phyloP scores from a whole-genome alignment of 1,140 invertebrate species.

The Parapsyche elsis region DNA sequence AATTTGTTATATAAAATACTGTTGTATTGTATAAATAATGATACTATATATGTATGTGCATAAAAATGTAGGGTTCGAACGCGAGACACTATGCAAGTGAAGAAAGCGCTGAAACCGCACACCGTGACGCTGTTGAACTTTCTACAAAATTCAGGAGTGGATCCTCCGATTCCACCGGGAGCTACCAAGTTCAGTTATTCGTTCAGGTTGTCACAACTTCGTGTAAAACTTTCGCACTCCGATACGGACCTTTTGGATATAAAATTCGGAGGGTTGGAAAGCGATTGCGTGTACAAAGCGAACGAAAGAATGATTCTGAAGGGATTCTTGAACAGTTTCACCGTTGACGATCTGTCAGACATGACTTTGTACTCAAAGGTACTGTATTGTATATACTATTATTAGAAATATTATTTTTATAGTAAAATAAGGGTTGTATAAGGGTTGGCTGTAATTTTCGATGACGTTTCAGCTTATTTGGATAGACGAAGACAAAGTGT shows the following conservation, averaged over 20 bases:
- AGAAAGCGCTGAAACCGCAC: slow-evolving; percentile 60
- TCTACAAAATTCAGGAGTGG: slow-evolving; percentile 62
- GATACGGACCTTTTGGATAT: slow-evolving; percentile 78
- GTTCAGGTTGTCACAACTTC: slow-evolving; percentile 72
- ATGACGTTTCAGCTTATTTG: slow-evolving; percentile 72
- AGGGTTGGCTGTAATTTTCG: slow-evolving; percentile 26
- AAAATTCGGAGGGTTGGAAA: slow-evolving; percentile 74
- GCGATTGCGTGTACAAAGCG: slow-evolving; percentile 81
- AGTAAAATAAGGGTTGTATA: slow-evolving; percentile 63
- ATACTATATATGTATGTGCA: no score
- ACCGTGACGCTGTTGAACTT: slow-evolving; percentile 55
- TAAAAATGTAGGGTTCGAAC: slow-evolving; percentile 61
- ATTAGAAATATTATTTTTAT: background rate
- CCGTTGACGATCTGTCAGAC: slow-evolving; percentile 78
- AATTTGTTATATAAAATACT: no score
- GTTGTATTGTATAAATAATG: background rate
- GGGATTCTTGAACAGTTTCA: slow-evolving; percentile 73
- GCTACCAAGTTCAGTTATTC: slow-evolving; percentile 84
- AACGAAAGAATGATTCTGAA: slow-evolving; percentile 82
- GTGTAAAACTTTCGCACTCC: slow-evolving; percentile 74
- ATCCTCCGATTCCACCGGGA: slow-evolving; percentile 79
- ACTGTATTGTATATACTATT: slow-evolving; percentile 52
- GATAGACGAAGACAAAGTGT: slow-evolving; percentile 81
- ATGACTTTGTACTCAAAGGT: slow-evolving; percentile 84
- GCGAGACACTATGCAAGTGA: slow-evolving; percentile 61